Conservation (phyloP, 2,888 invertebrate genomes). For the Arge pagana region DNA sequence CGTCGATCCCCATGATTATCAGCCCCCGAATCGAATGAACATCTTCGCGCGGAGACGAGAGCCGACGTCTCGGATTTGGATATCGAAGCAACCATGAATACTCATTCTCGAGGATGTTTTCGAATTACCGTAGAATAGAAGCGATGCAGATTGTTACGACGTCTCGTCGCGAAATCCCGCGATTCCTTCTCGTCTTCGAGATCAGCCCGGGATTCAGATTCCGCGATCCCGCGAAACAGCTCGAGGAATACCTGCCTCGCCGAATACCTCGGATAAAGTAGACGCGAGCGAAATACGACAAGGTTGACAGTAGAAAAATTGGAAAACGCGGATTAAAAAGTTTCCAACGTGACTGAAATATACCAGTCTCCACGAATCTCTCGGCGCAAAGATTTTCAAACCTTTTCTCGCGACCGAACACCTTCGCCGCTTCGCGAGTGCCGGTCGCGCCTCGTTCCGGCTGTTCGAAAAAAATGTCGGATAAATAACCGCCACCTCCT, state of each 20-base stretch:
- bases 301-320: constrained; percentile 42
- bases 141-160: constrained; percentile 38
- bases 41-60: too few relatives aligned
- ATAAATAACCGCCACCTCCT: too few relatives aligned
- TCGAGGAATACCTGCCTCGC: too few relatives aligned
- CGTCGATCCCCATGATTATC: too few relatives aligned
- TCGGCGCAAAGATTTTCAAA: too few relatives aligned
- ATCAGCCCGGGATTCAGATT: too few relatives aligned
- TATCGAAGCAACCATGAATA: constrained; percentile 37
- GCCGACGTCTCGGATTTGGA: too few relatives aligned
- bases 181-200: too few relatives aligned
- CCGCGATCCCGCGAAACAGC: constrained; percentile 2
- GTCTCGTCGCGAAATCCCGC: too few relatives aligned
- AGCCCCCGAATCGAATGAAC: too few relatives aligned
- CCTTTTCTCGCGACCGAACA: too few relatives aligned
- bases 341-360: constrained; percentile 31
- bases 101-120: constrained; percentile 38
- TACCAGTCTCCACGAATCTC: constrained; percentile 20
- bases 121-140: constrained; percentile 38
- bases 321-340: constrained; percentile 41
- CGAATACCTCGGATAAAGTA: neutral
- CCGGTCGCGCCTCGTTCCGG: constrained; percentile 13
- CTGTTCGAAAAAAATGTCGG: too few relatives aligned
- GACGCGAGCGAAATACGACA: constrained; percentile 23
- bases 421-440: constrained; percentile 19